Base-by-base conservation (phyloP, 2,113 vertebrate species). In the Bujurquina vittata region DNA sequence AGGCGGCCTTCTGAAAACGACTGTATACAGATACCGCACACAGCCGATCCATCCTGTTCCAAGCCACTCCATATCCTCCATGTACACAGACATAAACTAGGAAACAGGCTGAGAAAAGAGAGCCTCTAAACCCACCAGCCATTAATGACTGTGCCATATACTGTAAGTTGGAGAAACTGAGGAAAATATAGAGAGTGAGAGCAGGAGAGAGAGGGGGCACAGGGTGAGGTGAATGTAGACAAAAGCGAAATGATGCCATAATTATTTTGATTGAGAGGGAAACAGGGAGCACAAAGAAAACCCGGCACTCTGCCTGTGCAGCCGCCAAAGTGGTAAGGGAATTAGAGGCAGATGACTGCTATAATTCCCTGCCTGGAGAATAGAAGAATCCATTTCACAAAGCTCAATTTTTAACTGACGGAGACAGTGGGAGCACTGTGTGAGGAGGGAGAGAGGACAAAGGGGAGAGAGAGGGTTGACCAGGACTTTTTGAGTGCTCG, bases 1-100 rank as follows among this genome's bases (percentile, higher is more conserved):
- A 85, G 94, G 91, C 90, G 12, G 92, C 93, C 94, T 94, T 94
- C 83, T 84, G 88, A 93, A 91, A 92, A 90, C 81, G 87, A 94
- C 90, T 92, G 92, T 94, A 88, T 85, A 91, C 92, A 90, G 86
- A 92, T 85, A 84, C 84, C 61, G 86, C 91, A 89, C 92, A 90
- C 83, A 91, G 84, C 87, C 84, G 77, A 57, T 88, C 78, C 85
- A 91, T 63, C 72, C 85, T 52, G 23, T 74, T 75, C 80, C 84
- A 90, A 81, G 81, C 77, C 88, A 90, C 63, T 83, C 76, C 87
- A 90, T 75, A 40, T 65, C 73, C 77, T 69, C 52, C 81, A 67
- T 40, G 54, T 46, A 76, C 75, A 69, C 74, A 40, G 52, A 37
- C 79, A 59, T 55, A 75, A 9, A 74, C 40, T 26, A 26, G 57